Evolutionary conservation across 2,888 invertebrate genomes (phyloP), one percentile per base, ranked within the genome.

Genomic region (Sarcophaga variegata): DNA sequence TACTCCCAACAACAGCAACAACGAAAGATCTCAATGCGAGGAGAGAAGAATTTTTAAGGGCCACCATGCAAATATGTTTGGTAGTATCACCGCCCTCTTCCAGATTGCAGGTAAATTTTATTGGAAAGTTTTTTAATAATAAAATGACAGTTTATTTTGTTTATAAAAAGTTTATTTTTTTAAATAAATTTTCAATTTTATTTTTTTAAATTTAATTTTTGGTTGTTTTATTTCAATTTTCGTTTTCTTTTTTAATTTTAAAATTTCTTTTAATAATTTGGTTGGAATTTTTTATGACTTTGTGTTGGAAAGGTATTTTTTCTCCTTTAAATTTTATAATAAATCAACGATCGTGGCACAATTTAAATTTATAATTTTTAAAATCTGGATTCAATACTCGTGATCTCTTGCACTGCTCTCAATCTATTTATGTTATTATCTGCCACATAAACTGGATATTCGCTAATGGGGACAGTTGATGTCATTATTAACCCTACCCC

Each of bases 21-120:
- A 25, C 63, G 27, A 90, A 89, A n/a, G 93, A 93, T 88, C 86
- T 93, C 25, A 91, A 92, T 88, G 90, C 92, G 87, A 95, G 95
- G 90, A 94, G 95, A 81, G 96, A 96, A 91, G 96, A 96, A 92
- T 96, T 96, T 91, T 94, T 96, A 87, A 95, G 95, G 89, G 96
- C 96, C 79, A 96, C 96, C 88, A 96, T 96, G 96, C 95, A 96
- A 93, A 96, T 96, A 90, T 96, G 96, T 92, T 94, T 96, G 90
- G 96, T 96, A 85, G 96, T 96, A 17, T 96, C 96, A 82, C 96
- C 96, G 75, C 96, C 96, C 74, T 90, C 92, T 25, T 93, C 90
- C 88, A 93, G 93, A 90, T 90, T 94, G 84, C 93, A 93, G 92
- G 93, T 93, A 91, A 93, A 90, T 89, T 71, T 71, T 14, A 25